Conservation (phyloP, 2,797 vertebrate species). For the Silurus aristotelis region DNA sequence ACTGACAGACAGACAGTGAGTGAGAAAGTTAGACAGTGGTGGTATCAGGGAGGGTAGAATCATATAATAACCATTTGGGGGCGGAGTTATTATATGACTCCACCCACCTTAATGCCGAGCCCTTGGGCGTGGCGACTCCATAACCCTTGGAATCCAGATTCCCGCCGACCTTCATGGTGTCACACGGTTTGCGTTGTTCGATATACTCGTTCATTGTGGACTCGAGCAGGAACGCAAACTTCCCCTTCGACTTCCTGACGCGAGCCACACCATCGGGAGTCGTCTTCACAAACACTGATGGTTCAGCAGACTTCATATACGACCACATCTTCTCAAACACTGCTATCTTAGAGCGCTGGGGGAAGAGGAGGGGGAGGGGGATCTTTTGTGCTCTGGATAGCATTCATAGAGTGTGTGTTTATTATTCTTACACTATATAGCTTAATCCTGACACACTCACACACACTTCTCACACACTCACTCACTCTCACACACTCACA, state of each 20-base stretch:
- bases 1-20: not conserved
- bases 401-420: not conserved
- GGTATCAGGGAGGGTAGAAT: constrained; percentile 99
- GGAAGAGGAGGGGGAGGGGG: not conserved
- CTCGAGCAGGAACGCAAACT: constrained; percentile 98
- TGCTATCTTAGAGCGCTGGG: constrained; percentile 81
- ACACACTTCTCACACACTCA: too few relatives aligned
- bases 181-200: constrained; percentile 98
- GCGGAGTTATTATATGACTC: constrained; percentile 97
- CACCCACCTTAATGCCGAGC: constrained; percentile 99
- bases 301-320: constrained; percentile 98
- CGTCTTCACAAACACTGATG: constrained; percentile 97
- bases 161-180: constrained; percentile 71
- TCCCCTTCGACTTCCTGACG: constrained; percentile 98
- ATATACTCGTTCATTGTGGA: constrained; percentile 99
- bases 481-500: too few relatives aligned
- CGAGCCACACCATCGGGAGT: constrained; percentile 96
- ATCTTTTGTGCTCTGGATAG: too few relatives aligned
- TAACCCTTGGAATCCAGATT: constrained; percentile 99
- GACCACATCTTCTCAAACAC: constrained; percentile 99
- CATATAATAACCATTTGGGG: constrained; percentile 90
- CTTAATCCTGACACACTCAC: too few relatives aligned
- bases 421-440: too few relatives aligned
- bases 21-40: constrained; percentile 66
- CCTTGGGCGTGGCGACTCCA: constrained; percentile 98